phyloP scores from a whole-genome alignment of 2,888 invertebrate species.

The Dolomedes plantarius region DNA sequence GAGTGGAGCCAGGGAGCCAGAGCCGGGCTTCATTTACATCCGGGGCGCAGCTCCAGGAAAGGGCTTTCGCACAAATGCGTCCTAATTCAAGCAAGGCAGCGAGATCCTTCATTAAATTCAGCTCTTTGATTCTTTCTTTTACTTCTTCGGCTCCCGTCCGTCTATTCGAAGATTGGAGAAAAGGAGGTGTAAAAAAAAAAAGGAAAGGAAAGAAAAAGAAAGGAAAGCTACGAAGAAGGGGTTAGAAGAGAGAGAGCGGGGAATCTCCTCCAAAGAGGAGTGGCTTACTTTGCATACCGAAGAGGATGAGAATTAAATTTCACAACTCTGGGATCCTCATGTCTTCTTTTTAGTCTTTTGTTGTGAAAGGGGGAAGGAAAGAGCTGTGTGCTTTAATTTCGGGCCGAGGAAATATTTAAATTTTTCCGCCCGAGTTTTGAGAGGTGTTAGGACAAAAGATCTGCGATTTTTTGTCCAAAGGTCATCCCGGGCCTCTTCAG shows the following conservation, averaged over 20 bases:
- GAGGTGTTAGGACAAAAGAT: slow-evolving; percentile 10
- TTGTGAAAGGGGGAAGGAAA: slow-evolving; percentile 1
- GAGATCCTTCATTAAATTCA: slow-evolving; percentile 69
- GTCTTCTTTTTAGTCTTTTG: slow-evolving; percentile 44
- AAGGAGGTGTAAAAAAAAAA: slow-evolving; percentile 23
- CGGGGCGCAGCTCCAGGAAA: slow-evolving; percentile 30
- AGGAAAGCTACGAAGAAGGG: slow-evolving; percentile 29
- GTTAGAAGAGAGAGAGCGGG: slow-evolving; percentile 17
- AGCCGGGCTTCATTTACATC: slow-evolving; percentile 69
- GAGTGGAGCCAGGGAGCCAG: slow-evolving; percentile 44
- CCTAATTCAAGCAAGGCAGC: slow-evolving; percentile 61
- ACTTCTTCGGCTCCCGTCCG: slow-evolving; percentile 28
- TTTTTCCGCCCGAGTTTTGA: slow-evolving; percentile 26
- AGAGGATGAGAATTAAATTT: slow-evolving; percentile 71
- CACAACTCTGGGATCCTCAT: slow-evolving; percentile 53
- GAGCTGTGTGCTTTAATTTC: slow-evolving; percentile 60
- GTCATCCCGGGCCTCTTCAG: slow-evolving; percentile 40
- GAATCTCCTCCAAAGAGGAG: slow-evolving; percentile 32
- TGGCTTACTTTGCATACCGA: slow-evolving; percentile 69
- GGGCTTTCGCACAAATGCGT: slow-evolving; percentile 66
- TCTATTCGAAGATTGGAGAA: slow-evolving; percentile 13
- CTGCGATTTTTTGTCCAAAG: slow-evolving; percentile 40
- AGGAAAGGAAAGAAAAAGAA: slow-evolving; percentile 13
- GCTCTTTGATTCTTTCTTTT: slow-evolving; percentile 69
- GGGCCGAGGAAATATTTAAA: slow-evolving; percentile 51